Percentiles rank a stretch among this genome's conserved stretches.
Evolutionary conservation across 2,797 vertebrate species (phyloP).

Genomic region (Enoplosus armatus): DNA sequence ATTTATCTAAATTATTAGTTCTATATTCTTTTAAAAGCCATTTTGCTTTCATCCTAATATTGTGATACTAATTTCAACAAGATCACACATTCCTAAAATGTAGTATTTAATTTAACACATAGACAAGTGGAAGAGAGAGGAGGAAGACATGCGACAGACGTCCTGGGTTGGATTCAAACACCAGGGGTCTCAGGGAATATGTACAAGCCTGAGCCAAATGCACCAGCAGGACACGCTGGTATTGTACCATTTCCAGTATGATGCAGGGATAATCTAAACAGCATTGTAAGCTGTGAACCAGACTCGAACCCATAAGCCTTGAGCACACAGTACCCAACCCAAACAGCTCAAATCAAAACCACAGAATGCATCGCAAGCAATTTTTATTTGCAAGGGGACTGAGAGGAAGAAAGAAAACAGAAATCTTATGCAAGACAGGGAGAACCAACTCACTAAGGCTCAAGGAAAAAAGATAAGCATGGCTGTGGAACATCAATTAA

Average conservation of each 20-base stretch:
- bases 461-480: not conserved
- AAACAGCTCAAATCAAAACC: constrained; percentile 12
- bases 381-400: constrained; percentile 14
- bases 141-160: constrained; percentile 9
- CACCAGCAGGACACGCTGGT: constrained; percentile 19
- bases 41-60: constrained; percentile 1
- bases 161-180: constrained; percentile 31
- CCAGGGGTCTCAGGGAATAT: constrained; percentile 7
- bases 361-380: constrained; percentile 30
- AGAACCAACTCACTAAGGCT: not conserved
- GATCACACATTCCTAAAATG: constrained; percentile 11
- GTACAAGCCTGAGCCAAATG: constrained; percentile 18
- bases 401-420: constrained; percentile 8
- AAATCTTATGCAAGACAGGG: constrained; percentile 13
- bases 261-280: constrained; percentile 27
- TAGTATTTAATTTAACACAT: not conserved
- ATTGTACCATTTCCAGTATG: constrained; percentile 21
- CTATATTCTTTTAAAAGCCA: not conserved
- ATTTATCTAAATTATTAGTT: not conserved
- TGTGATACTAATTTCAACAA: not conserved
- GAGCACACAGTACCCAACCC: not conserved
- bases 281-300: constrained; percentile 26
- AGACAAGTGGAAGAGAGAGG: not conserved
- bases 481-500: constrained; percentile 31
- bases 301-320: constrained; percentile 31